phyloP scores from a whole-genome alignment of 2,113 vertebrate genomes.

The Dolichotis patagonum region DNA sequence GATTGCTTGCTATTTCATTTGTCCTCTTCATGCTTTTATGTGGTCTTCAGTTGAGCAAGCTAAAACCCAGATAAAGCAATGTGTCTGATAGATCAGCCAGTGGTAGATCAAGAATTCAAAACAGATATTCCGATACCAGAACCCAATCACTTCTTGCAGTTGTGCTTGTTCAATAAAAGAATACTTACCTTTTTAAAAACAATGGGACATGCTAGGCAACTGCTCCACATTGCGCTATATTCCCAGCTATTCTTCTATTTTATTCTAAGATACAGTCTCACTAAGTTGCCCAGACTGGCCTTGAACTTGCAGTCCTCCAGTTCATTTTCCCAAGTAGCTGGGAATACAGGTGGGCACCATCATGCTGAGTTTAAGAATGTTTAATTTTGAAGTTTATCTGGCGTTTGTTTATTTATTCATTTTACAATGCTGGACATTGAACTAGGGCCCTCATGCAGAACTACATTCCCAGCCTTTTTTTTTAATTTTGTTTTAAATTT shows the following conservation, averaged over 20 bases:
- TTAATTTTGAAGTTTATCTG: not conserved
- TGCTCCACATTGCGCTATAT: not conserved
- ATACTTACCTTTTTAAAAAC: slow-evolving; percentile 56
- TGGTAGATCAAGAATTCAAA: not conserved
- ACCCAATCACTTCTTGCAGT: not conserved
- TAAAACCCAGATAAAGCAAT: not conserved
- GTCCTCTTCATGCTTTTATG: not conserved
- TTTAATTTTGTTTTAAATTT: not conserved
- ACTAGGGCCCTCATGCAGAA: not conserved
- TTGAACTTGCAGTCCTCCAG: not conserved
- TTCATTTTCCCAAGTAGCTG: not conserved
- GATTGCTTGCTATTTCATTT: not conserved
- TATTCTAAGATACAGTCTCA: not conserved
- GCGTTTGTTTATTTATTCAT: not conserved
- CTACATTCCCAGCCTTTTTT: not conserved
- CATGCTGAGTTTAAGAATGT: not conserved
- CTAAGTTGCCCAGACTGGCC: not conserved
- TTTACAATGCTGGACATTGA: not conserved
- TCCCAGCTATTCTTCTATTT: not conserved
- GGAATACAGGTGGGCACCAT: not conserved
- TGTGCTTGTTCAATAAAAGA: not conserved
- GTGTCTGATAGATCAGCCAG: not conserved
- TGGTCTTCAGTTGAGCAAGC: not conserved
- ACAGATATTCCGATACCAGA: not conserved
- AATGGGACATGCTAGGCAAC: not conserved